A percentile compares a stretch with the other conserved stretches of the same genome.
Conservation (phyloP, 2,113 vertebrate genomes). For the Chamaea fasciata region DNA sequence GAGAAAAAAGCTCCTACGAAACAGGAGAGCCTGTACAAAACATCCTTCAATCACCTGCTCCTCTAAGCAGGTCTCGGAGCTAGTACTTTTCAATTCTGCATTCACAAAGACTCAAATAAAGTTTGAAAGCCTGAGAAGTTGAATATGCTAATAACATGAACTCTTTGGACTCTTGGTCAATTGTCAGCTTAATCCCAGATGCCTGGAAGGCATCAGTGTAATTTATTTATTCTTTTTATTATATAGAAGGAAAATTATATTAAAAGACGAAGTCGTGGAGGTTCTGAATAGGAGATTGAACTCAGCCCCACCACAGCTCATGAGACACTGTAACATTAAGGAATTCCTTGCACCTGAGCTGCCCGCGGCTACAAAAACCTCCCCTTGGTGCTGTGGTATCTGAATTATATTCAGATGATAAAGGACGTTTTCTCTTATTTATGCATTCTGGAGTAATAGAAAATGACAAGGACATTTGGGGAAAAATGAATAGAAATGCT, state of each 20-base stretch:
- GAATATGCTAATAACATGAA: slow-evolving; percentile 36
- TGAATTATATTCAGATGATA: slow-evolving; percentile 58
- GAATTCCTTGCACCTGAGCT: slow-evolving; percentile 47
- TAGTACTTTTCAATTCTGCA: background rate
- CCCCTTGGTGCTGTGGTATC: slow-evolving; percentile 21
- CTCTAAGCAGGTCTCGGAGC: background rate
- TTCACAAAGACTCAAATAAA: slow-evolving; percentile 16
- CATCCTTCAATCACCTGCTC: background rate
- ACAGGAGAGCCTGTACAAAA: background rate
- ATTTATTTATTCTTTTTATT: slow-evolving; percentile 72
- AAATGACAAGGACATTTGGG: slow-evolving; percentile 48
- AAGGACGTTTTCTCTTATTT: slow-evolving; percentile 62
- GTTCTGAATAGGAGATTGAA: slow-evolving; percentile 42
- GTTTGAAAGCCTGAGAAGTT: slow-evolving; percentile 29
- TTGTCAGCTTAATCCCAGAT: slow-evolving; percentile 62
- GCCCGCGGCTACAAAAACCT: slow-evolving; percentile 46
- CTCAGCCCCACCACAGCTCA: background rate
- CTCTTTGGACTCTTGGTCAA: slow-evolving; percentile 57
- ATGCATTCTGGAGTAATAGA: slow-evolving; percentile 34
- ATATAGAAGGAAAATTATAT: slow-evolving; percentile 51
- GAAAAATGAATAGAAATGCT: background rate
- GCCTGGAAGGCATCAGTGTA: slow-evolving; percentile 45
- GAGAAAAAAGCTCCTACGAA: background rate
- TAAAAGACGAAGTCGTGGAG: slow-evolving; percentile 42
- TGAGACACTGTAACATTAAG: slow-evolving; percentile 45